A percentile compares a stretch with the other conserved stretches of the same genome.
These are phyloP conservation scores for Hemiprocne comata DNA, from an alignment of 2,113 vertebrate species.

Conservation along the genomic window DNA sequence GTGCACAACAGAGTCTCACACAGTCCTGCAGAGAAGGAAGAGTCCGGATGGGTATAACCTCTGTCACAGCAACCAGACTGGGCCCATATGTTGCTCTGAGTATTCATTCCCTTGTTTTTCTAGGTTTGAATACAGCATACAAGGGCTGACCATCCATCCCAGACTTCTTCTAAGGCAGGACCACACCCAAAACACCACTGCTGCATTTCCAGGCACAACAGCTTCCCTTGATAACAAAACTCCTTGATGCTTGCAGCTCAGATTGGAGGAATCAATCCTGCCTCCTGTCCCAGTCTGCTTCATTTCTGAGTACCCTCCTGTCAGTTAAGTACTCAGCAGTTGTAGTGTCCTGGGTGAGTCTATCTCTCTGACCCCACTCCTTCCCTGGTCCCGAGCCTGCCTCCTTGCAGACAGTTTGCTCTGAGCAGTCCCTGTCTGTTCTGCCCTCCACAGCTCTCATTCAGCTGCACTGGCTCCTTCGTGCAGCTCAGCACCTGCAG, in stretches of 20 bases:
- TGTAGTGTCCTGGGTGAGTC: not conserved
- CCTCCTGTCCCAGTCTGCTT: not conserved
- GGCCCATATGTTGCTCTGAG: no score
- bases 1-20: not conserved
- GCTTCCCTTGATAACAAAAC: not conserved
- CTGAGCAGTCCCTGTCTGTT: not conserved
- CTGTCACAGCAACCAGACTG: not conserved
- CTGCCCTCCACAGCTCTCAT: not conserved
- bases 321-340: not conserved
- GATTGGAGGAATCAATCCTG: not conserved
- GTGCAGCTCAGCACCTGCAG: not conserved
- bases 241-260: not conserved
- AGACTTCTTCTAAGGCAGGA: not conserved
- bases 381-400: not conserved
- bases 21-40: not conserved
- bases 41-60: rapidly evolving
- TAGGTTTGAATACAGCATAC: not conserved
- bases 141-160: not conserved
- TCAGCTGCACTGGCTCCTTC: not conserved
- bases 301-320: not conserved
- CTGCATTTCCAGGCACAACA: not conserved
- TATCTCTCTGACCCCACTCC: not conserved
- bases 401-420: not conserved
- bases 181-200: not conserved
- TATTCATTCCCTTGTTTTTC: not conserved